Conservation (phyloP, 2,888 invertebrate genomes). For the Trichogramma evanescens region DNA sequence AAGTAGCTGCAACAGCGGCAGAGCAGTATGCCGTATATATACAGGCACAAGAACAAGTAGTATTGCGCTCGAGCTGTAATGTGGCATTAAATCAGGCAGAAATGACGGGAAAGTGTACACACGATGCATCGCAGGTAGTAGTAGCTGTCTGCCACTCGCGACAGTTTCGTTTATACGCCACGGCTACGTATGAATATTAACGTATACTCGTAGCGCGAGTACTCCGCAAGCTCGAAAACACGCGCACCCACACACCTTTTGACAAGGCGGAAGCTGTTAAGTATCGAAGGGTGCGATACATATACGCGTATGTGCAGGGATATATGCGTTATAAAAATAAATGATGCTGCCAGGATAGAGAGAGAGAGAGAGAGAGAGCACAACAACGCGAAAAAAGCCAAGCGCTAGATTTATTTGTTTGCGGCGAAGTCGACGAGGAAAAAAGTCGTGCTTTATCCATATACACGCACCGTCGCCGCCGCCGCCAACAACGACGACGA, state of each 20-base stretch:
- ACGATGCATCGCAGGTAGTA: not conserved
- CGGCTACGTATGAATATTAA: conserved; percentile 40
- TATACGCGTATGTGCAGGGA: not conserved
- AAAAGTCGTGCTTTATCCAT: not conserved
- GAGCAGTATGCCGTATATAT: not conserved
- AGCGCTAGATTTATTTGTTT: conserved; percentile 16
- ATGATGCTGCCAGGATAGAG: conserved; percentile 2
- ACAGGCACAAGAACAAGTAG: not conserved
- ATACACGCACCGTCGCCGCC: not conserved
- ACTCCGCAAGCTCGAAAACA: conserved; percentile 4
- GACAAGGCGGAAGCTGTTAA: too few species aligned
- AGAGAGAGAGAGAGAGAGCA: not conserved
- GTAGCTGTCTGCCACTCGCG: not conserved
- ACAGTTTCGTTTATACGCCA: conserved; percentile 18
- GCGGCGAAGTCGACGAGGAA: not conserved
- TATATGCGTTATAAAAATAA: conserved; percentile 12
- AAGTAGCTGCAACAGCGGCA: not conserved
- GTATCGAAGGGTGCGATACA: too few species aligned
- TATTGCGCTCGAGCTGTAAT: not conserved
- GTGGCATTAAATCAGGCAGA: not conserved
- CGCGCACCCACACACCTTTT: conserved; percentile 13
- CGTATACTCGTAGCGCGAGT: conserved; percentile 23
- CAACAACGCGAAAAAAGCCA: not conserved
- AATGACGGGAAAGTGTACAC: conserved; percentile 1
- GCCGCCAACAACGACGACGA: not conserved